Conservation (phyloP, 2,797 vertebrate genomes). For the Champsocephalus gunnari region DNA sequence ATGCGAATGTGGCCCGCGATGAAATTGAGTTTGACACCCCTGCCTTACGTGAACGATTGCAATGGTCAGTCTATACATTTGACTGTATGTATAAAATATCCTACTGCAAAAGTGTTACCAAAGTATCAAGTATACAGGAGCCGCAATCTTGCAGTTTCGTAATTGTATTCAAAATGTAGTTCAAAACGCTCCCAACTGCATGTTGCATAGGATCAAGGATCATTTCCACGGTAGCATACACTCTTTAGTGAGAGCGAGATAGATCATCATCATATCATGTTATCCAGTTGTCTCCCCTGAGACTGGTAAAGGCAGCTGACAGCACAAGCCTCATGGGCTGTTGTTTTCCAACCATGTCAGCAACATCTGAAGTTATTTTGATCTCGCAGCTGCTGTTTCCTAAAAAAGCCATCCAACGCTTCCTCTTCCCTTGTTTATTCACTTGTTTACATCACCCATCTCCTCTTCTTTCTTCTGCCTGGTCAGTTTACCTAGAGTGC, state of each 20-base stretch:
- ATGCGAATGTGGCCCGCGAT: too few species aligned
- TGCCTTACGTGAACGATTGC: background rate
- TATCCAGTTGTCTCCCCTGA: conserved; percentile 9
- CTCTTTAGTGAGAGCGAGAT: conserved; percentile 1
- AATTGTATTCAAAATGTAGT: too few species aligned
- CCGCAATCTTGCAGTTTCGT: too few species aligned
- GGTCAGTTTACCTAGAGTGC: conserved; percentile 54
- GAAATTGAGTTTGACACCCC: too few species aligned
- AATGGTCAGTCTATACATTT: background rate
- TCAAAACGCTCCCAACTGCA: too few species aligned
- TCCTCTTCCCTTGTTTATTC: conserved; percentile 35
- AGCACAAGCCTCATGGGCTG: background rate
- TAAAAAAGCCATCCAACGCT: conserved; percentile 28
- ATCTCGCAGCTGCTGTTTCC: conserved; percentile 41
- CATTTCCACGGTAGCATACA: conserved; percentile 23
- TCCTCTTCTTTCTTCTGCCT: conserved; percentile 28
- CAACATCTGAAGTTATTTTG: conserved; percentile 63
- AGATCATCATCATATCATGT: conserved; percentile 5
- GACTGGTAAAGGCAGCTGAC: conserved; percentile 19
- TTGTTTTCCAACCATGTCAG: conserved; percentile 39
- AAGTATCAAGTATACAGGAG: too few species aligned
- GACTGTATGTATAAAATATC: too few species aligned
- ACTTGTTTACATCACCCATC: conserved; percentile 24
- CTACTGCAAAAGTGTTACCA: too few species aligned
- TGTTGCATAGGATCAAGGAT: conserved; percentile 7